Conservation (phyloP, 2,113 vertebrate species). For the Microtus ochrogaster region DNA sequence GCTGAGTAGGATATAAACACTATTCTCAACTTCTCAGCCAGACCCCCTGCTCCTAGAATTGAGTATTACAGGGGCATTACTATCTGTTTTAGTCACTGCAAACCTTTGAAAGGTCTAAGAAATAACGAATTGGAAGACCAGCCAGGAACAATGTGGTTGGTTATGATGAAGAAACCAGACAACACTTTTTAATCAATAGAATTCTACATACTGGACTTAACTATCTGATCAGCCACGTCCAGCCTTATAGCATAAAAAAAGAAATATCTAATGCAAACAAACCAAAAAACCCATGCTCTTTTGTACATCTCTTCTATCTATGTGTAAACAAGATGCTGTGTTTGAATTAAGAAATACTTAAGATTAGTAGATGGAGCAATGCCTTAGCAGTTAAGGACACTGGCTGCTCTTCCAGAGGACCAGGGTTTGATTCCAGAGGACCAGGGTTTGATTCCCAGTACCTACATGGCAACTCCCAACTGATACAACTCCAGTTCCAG, state of each 20-base stretch:
- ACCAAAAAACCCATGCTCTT: neutral
- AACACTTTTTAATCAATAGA: neutral
- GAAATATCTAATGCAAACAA: neutral
- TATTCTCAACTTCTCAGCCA: neutral
- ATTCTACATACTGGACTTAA: neutral
- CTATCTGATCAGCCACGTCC: neutral
- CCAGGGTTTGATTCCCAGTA: neutral
- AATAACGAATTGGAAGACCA: neutral
- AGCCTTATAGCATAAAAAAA: neutral
- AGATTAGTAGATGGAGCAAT: neutral
- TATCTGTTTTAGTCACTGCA: neutral
- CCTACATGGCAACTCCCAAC: neutral
- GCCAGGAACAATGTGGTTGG: neutral
- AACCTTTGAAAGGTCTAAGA: constrained; percentile 36
- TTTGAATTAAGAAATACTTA: neutral
- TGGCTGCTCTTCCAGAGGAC: neutral
- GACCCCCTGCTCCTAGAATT: neutral
- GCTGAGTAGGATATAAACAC: neutral
- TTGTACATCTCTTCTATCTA: neutral
- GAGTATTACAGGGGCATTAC: neutral
- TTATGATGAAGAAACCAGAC: neutral
- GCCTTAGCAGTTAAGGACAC: neutral
- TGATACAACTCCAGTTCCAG: neutral
- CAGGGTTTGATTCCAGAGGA: neutral
- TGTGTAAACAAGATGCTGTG: neutral